These are phyloP conservation scores for Boulengerochromis microlepis DNA, from an alignment of 2,113 vertebrate genomes.

Conservation along the genomic window DNA sequence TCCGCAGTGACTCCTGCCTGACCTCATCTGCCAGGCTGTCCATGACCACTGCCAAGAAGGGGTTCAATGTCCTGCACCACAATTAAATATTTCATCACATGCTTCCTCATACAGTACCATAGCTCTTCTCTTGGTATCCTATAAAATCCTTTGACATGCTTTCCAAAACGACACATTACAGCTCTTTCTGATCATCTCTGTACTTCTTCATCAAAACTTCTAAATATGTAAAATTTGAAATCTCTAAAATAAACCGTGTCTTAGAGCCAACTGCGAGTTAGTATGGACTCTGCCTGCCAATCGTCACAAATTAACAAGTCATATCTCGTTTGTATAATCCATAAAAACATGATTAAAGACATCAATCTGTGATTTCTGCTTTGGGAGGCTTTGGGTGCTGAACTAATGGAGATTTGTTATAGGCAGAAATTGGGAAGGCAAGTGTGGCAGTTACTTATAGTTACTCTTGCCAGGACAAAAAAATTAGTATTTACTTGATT, in stretches of 20 bases:
- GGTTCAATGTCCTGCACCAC: neutral
- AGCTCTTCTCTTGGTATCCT: neutral
- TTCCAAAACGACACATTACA: neutral
- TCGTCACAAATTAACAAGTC: neutral
- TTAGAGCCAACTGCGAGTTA: neutral
- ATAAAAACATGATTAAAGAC: neutral
- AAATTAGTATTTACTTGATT: neutral
- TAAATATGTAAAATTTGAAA: neutral
- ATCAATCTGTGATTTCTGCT: neutral
- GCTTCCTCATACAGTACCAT: neutral
- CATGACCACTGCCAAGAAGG: neutral
- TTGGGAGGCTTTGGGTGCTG: neutral
- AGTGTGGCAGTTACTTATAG: neutral
- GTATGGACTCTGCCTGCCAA: neutral
- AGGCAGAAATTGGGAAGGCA: neutral
- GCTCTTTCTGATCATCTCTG: neutral
- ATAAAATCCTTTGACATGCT: neutral
- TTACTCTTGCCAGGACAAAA: neutral
- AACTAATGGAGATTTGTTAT: neutral
- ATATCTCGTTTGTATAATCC: neutral
- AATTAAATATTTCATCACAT: neutral
- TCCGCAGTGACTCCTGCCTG: neutral
- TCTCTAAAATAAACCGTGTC: neutral
- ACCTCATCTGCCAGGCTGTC: neutral
- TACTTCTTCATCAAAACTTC: neutral